A percentile compares a stretch with the other conserved stretches of the same genome.
Evolutionary conservation across 2,888 invertebrate genomes (phyloP).

Genomic region (Drosophila tripunctata): DNA sequence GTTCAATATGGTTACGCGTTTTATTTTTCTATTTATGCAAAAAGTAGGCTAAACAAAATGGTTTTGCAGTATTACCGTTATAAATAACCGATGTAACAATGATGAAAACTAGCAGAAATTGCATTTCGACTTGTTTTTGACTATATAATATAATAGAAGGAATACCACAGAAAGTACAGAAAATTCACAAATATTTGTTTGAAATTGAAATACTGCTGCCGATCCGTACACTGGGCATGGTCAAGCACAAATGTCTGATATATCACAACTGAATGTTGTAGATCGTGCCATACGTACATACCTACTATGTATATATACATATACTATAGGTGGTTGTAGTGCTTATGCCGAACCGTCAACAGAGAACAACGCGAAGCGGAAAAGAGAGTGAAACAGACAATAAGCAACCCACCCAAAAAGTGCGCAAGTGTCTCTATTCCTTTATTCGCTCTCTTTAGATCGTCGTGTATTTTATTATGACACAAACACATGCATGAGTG

Average conservation of each 20-base stretch:
- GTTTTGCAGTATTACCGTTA: constrained; percentile 15
- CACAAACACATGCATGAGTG: constrained; percentile 17
- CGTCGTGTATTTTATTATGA: constrained; percentile 30
- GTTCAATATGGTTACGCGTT: constrained; percentile 10
- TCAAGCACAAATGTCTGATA: constrained; percentile 30
- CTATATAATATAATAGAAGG: constrained; percentile 9
- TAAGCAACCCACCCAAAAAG: constrained; percentile 61
- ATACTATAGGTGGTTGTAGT: not conserved
- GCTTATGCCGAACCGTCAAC: constrained; percentile 40
- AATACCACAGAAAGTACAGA: constrained; percentile 15
- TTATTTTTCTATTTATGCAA: not conserved
- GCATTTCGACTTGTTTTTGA: constrained; percentile 16
- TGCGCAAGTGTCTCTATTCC: constrained; percentile 29
- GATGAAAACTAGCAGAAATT: constrained; percentile 37
- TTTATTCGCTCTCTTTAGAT: constrained; percentile 44
- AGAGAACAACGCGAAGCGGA: constrained; percentile 29
- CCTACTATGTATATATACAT: not conserved
- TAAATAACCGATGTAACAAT: constrained; percentile 47
- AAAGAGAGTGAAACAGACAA: constrained; percentile 42
- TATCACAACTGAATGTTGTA: constrained; percentile 22
- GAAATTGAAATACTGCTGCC: constrained; percentile 12
- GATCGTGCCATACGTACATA: constrained; percentile 12
- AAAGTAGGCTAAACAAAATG: not conserved
- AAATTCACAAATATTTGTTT: constrained; percentile 42
- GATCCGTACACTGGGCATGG: constrained; percentile 28